Conservation (phyloP, 2,797 vertebrate genomes). For the Pitangus sulphuratus region DNA sequence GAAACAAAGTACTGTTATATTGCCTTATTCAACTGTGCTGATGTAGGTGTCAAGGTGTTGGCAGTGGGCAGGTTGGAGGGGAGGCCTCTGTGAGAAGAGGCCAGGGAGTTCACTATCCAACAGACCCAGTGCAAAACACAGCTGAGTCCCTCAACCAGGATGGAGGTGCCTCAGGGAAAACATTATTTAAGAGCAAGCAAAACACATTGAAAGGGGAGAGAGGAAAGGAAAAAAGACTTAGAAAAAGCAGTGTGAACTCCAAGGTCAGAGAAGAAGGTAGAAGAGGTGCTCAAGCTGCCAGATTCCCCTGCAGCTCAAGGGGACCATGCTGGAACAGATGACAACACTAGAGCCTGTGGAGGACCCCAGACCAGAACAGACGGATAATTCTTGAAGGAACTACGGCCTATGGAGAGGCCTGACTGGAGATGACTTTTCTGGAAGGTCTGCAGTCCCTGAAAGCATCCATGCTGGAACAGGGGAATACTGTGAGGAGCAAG, state of each 20-base stretch:
- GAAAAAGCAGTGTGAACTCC: background rate
- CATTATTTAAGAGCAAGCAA: background rate
- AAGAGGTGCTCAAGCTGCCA: background rate
- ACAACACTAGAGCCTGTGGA: background rate
- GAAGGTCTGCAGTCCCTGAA: background rate
- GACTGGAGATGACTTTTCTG: background rate
- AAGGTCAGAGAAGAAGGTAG: background rate
- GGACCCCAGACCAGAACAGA: background rate
- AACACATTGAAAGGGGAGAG: background rate
- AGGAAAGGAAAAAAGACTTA: background rate
- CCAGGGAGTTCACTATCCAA: background rate
- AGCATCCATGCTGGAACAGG: background rate
- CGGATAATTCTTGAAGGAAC: background rate
- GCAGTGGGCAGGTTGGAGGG: background rate
- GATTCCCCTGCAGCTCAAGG: background rate
- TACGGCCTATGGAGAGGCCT: background rate
- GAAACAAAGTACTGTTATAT: background rate
- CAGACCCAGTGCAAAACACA: fast-evolving
- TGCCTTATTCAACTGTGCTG: background rate
- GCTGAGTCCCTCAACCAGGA: background rate
- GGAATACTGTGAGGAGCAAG: background rate
- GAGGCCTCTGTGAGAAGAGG: background rate
- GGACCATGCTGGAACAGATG: background rate
- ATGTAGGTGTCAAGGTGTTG: background rate
- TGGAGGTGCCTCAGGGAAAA: background rate